A percentile compares a stretch with the other conserved stretches of the same genome.
Conservation (phyloP, 2,888 invertebrate genomes). For the Tethea ocularis region DNA sequence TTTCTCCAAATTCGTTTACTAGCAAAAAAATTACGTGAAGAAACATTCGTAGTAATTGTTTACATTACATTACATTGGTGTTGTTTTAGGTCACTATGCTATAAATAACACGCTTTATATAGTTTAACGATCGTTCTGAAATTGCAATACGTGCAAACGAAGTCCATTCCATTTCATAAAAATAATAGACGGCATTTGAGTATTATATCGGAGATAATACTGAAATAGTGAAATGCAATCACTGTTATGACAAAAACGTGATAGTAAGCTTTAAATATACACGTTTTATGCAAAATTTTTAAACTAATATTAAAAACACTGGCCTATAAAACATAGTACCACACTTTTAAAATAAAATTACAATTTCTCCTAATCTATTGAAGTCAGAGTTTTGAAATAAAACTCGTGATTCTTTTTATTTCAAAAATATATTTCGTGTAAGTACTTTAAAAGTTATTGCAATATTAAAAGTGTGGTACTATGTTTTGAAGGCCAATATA, state of each 20-base stretch:
- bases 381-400: too few species aligned
- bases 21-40: too few species aligned
- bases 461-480: too few species aligned
- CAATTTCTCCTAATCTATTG: too few species aligned
- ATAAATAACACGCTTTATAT: slow-evolving; percentile 43
- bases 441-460: too few species aligned
- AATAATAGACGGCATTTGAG: slow-evolving; percentile 34
- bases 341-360: too few species aligned
- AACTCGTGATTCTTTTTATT: too few species aligned
- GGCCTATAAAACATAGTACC: too few species aligned
- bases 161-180: slow-evolving; percentile 33
- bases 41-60: background rate
- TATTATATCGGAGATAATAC: slow-evolving; percentile 30
- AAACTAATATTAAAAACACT: background rate
- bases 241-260: slow-evolving; percentile 24
- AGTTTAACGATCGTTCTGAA: slow-evolving; percentile 39
- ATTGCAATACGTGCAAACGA: slow-evolving; percentile 24
- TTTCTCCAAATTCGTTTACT: too few species aligned
- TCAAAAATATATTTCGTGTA: too few species aligned
- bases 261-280: slow-evolving; percentile 9
- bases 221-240: slow-evolving; percentile 27
- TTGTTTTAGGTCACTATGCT: background rate
- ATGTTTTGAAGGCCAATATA: too few species aligned
- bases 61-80: background rate
- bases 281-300: background rate